phyloP scores from a whole-genome alignment of 1,140 invertebrate genomes.

The Eurosta solidaginis region DNA sequence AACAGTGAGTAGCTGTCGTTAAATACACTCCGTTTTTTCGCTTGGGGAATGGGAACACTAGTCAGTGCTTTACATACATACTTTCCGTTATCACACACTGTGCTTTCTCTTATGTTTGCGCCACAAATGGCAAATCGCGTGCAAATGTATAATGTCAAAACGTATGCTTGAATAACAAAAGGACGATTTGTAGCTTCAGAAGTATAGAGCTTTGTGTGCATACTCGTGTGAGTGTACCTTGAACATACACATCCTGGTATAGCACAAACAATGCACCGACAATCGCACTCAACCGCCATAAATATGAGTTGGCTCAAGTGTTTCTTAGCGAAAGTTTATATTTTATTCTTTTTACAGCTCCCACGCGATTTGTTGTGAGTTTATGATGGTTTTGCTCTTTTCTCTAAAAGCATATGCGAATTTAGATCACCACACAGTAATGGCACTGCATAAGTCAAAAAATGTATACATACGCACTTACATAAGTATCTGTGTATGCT shows the following conservation, averaged over 20 bases:
- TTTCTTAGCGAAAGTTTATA: constrained; percentile 28
- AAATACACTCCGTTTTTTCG: too few species aligned
- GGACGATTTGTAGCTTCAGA: neutral
- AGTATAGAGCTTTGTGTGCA: neutral
- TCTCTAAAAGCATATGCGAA: neutral
- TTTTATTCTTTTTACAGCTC: constrained; percentile 26
- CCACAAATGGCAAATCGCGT: neutral
- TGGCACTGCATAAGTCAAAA: neutral
- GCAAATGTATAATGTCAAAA: neutral
- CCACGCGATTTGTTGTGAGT: constrained; percentile 19
- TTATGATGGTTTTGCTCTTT: neutral
- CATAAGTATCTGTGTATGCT: too few species aligned
- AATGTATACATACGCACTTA: neutral
- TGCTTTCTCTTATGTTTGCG: neutral
- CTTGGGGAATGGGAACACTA: too few species aligned
- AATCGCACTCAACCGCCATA: neutral
- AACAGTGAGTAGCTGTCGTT: too few species aligned
- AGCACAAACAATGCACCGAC: neutral
- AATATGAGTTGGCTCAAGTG: constrained; percentile 24
- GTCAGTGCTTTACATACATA: too few species aligned
- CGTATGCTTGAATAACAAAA: neutral
- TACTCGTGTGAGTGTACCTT: neutral
- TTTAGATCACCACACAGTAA: neutral
- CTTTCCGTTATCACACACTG: too few species aligned
- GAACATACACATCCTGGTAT: neutral